These are phyloP conservation scores for Cerastis rubricosa DNA, from an alignment of 2,888 invertebrate species.

Conservation along the genomic window DNA sequence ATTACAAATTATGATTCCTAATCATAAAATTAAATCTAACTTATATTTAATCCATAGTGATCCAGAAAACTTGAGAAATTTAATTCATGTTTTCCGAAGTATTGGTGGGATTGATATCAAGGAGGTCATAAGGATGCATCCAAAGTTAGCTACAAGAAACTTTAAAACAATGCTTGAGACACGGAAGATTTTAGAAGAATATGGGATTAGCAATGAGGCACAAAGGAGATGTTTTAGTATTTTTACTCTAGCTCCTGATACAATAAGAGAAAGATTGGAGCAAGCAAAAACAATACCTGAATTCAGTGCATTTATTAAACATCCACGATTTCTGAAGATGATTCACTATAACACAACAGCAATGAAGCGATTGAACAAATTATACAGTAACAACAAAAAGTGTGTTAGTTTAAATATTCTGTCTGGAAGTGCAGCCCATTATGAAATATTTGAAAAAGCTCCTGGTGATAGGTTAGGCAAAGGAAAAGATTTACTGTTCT, in stretches of 20 bases:
- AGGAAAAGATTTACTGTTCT: constrained; percentile 85
- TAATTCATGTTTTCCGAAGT: constrained; percentile 78
- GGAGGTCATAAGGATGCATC: constrained; percentile 84
- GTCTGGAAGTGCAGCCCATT: constrained; percentile 84
- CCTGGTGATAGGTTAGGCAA: constrained; percentile 87
- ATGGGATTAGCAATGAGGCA: constrained; percentile 82
- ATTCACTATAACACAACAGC: constrained; percentile 85
- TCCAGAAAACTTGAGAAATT: constrained; percentile 83
- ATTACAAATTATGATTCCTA: constrained; percentile 80
- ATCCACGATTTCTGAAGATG: constrained; percentile 87
- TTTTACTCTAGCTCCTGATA: constrained; percentile 82
- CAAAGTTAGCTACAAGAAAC: constrained; percentile 83
- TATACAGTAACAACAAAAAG: constrained; percentile 83
- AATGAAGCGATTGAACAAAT: constrained; percentile 77
- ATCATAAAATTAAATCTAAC: constrained; percentile 84
- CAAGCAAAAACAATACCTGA: constrained; percentile 83
- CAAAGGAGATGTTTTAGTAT: constrained; percentile 87
- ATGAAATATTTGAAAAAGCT: constrained; percentile 84
- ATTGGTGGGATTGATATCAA: constrained; percentile 87
- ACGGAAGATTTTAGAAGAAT: constrained; percentile 80
- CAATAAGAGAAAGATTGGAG: constrained; percentile 82
- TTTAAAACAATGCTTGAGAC: constrained; percentile 79
- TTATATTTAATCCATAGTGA: constrained; percentile 85
- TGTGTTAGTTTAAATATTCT: constrained; percentile 86
- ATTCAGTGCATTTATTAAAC: constrained; percentile 80